Percentiles rank a stretch among this genome's conserved stretches.
phyloP scores from a whole-genome alignment of 2,888 invertebrate genomes.

The Euplexia lucipara region DNA sequence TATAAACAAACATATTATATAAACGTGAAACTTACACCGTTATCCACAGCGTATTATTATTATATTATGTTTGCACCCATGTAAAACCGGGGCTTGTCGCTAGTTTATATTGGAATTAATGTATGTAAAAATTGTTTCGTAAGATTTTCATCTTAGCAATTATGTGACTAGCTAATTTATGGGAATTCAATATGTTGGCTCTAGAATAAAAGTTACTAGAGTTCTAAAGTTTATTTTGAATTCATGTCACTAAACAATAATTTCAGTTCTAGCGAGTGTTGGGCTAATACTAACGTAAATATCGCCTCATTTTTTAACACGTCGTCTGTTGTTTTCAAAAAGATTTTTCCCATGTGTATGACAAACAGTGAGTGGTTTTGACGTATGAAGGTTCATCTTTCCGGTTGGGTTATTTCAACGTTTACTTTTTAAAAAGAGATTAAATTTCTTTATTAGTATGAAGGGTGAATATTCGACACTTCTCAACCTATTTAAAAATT shows the following conservation, averaged over 20 bases:
- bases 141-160: conserved; percentile 37
- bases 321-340: conserved; percentile 20
- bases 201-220: conserved; percentile 57
- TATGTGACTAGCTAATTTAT: conserved; percentile 44
- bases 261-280: conserved; percentile 29
- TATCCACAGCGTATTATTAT: too few species aligned
- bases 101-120: not conserved
- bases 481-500: too few species aligned
- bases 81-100: too few species aligned
- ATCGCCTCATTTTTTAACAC: conserved; percentile 24
- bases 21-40: too few species aligned
- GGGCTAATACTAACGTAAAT: conserved; percentile 38
- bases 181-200: conserved; percentile 45
- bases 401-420: not conserved
- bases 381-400: not conserved
- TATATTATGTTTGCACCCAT: too few species aligned
- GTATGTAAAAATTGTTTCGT: conserved; percentile 9
- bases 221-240: conserved; percentile 55
- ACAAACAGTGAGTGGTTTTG: conserved; percentile 13
- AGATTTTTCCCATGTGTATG: conserved; percentile 17
- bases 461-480: too few species aligned
- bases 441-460: too few species aligned
- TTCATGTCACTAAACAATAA: conserved; percentile 38
- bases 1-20: too few species aligned
- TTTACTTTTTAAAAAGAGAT: not conserved